These are phyloP conservation scores for Molanna angustata DNA, from an alignment of 2,888 invertebrate species.

Conservation along the genomic window DNA sequence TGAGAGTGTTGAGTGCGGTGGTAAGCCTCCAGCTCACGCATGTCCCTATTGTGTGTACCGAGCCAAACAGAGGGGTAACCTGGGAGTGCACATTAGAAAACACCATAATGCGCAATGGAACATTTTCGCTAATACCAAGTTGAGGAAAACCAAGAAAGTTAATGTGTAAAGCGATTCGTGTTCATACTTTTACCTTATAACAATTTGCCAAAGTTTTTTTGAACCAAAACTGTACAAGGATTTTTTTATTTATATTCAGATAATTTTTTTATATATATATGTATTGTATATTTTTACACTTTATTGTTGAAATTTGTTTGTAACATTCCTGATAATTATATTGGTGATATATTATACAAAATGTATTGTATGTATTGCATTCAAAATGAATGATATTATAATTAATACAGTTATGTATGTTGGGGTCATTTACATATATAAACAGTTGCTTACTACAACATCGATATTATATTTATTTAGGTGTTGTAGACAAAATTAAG, in stretches of 20 bases:
- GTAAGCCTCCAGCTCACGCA: conserved; percentile 78
- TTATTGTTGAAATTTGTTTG: conserved; percentile 23
- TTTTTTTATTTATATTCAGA: conserved; percentile 37
- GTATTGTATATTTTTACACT: conserved; percentile 19
- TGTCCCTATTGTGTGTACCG: conserved; percentile 76
- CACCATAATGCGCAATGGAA: conserved; percentile 64
- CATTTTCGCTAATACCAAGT: conserved; percentile 52
- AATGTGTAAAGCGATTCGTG: conserved; percentile 16
- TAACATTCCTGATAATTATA: conserved; percentile 28
- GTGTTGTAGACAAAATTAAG: no score
- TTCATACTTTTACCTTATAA: conserved; percentile 21
- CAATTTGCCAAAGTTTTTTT: conserved; percentile 51
- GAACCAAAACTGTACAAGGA: conserved; percentile 55
- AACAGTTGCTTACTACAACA: no score
- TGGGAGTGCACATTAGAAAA: conserved; percentile 77
- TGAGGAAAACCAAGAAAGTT: conserved; percentile 48
- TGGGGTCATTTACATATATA: no score
- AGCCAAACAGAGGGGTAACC: conserved; percentile 79
- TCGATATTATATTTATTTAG: no score
- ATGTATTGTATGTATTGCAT: no score
- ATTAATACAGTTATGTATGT: no score
- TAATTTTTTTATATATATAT: conserved; percentile 31
- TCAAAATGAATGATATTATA: no score
- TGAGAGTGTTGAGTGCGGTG: conserved; percentile 81
- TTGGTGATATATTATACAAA: no score